Evolutionary conservation across 1,140 invertebrate genomes (phyloP), one percentile per base, ranked within the genome.

Genomic region (Bilobella aurantiaca): DNA sequence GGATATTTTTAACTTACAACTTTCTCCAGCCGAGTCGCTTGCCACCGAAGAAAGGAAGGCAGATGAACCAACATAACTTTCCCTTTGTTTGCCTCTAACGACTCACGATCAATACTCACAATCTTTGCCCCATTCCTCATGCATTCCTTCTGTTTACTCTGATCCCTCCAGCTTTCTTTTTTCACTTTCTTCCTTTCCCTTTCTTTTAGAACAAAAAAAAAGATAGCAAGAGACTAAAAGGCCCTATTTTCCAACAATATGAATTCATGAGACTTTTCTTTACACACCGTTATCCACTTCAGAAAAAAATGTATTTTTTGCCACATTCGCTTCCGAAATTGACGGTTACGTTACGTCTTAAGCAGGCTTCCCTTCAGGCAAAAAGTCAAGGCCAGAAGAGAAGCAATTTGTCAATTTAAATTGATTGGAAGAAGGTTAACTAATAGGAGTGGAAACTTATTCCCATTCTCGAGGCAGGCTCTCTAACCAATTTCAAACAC

Each of bases 81-180:
- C 49, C 62, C 42, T 63, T 64, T 64, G 62, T 64, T 64, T 64
- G 49, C 62, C 30, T 34, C 62, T 23, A 64, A 64, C 62, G 28
- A 53, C 49, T 53, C 14, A 25, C 62, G 62, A 64, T 64, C 62
- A 64, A 64, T 64, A 64, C 62, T 53, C 30, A 64, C 62, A 64
- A 56, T 64, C 62, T 64, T 64, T 64, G 30, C 56, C 56, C 62
- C 12, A 64, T 64, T 64, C 62, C 37, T 57, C 62, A 32, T 64
- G 49, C 53, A 64, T 56, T 32, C 49, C 49, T 23, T 53, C 62
- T 64, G 62, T 64, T 64, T 64, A 64, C 62, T 64, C 57, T 64
- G 62, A 64, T 64, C 62, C 30, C 37, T 62, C 8, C 49, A 16
- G 49, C 49, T 18, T 18, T 42, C 34, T 53, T 53, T 53, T 53